Percentiles rank a stretch among this genome's conserved stretches.
These are phyloP conservation scores for Momotus momota DNA, from an alignment of 2,797 vertebrate species.

Conservation along the genomic window DNA sequence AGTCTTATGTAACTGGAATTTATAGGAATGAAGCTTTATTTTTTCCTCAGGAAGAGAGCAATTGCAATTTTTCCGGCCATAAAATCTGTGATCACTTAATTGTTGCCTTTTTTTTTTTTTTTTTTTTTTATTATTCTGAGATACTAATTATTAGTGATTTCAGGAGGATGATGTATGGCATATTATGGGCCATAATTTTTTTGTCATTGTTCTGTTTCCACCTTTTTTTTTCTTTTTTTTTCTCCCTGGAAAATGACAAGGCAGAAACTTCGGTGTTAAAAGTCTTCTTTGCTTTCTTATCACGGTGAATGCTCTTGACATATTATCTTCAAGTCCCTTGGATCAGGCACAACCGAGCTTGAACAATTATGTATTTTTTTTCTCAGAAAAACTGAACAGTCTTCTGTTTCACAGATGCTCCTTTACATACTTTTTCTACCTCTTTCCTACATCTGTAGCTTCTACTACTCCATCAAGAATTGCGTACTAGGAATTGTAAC, in stretches of 20 bases:
- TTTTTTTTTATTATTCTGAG: neutral
- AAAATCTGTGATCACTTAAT: neutral
- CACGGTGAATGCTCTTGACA: neutral
- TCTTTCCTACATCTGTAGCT: neutral
- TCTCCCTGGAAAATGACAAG: neutral
- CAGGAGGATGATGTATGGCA: neutral
- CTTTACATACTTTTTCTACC: neutral
- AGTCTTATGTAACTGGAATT: conserved; percentile 52
- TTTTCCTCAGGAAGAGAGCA: neutral
- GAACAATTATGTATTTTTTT: neutral
- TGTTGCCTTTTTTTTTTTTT: neutral
- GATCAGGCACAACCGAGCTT: neutral
- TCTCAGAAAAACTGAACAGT: neutral
- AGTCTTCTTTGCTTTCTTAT: neutral
- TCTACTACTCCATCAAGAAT: neutral
- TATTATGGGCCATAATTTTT: neutral
- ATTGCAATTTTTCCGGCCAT: neutral
- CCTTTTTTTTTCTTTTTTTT: neutral
- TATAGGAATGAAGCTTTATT: neutral
- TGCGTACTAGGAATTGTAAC: neutral
- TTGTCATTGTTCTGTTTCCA: neutral
- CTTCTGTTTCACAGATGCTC: neutral
- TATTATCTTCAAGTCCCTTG: neutral
- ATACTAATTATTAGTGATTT: neutral
- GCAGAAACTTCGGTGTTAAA: neutral